phyloP scores from a whole-genome alignment of 2,888 invertebrate species.

The Brachycybe producta region DNA sequence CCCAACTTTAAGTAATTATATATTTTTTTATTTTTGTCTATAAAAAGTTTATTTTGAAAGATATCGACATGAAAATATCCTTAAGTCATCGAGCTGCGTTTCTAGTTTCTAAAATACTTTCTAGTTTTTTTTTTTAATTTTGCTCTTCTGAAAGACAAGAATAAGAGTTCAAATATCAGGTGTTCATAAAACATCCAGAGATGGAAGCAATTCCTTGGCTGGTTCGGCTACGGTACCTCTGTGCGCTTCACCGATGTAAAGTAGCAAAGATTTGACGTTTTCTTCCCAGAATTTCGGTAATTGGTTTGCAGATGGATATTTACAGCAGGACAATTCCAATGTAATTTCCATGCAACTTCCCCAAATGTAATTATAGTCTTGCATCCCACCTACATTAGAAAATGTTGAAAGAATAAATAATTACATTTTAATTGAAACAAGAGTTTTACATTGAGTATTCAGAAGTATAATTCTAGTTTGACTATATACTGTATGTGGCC shows the following conservation, averaged over 20 bases:
- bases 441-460: too few relatives aligned
- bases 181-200: too few relatives aligned
- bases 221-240: constrained; percentile 45
- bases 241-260: constrained; percentile 72
- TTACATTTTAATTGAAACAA: neutral
- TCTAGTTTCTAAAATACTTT: too few relatives aligned
- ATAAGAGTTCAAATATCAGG: too few relatives aligned
- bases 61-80: too few relatives aligned
- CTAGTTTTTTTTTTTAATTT: too few relatives aligned
- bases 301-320: constrained; percentile 69
- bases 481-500: too few relatives aligned
- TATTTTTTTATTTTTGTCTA: too few relatives aligned
- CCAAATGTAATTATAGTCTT: constrained; percentile 88
- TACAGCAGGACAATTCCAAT: constrained; percentile 85
- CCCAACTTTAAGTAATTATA: too few relatives aligned
- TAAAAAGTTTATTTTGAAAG: too few relatives aligned
- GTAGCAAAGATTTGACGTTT: constrained; percentile 69
- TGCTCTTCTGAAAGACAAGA: too few relatives aligned
- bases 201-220: neutral
- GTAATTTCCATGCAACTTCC: constrained; percentile 93
- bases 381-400: constrained; percentile 57
- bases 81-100: too few relatives aligned
- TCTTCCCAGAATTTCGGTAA: constrained; percentile 75
- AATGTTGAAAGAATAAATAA: neutral
- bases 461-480: neutral